These are phyloP conservation scores for Chrysogorgia sp. DNA, from an alignment of 92 coral and sea anemone species.

Conservation along the genomic window DNA sequence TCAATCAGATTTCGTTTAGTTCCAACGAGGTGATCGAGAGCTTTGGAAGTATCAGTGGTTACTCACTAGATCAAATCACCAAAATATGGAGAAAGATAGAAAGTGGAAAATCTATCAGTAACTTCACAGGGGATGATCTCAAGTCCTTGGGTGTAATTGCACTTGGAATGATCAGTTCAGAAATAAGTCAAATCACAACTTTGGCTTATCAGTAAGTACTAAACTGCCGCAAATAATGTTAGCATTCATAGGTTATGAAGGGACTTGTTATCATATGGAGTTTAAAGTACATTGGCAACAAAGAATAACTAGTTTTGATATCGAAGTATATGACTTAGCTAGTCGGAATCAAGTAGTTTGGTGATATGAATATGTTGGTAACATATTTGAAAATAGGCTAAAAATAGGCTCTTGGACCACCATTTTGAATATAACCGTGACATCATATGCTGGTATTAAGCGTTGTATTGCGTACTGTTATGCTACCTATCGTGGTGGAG, in stretches of 20 bases:
- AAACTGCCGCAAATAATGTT: background rate
- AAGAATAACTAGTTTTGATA: background rate
- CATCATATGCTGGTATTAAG: no score
- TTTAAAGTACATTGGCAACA: background rate
- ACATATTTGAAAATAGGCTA: no score
- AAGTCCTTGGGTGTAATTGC: constrained; percentile 69
- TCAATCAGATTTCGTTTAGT: constrained; percentile 56
- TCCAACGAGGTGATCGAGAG: constrained; percentile 76
- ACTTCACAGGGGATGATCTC: constrained; percentile 70
- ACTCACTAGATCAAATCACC: constrained; percentile 57
- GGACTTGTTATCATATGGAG: background rate
- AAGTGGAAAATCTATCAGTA: constrained; percentile 47
- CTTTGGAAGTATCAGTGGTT: constrained; percentile 65
- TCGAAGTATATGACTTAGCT: no score
- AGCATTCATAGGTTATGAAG: background rate
- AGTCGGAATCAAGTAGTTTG: no score
- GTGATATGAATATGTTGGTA: no score
- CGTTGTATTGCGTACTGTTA: no score
- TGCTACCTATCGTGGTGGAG: no score
- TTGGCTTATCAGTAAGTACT: constrained; percentile 63
- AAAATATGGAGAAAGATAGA: constrained; percentile 56
- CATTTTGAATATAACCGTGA: no score
- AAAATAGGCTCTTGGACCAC: no score
- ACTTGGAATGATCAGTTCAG: constrained; percentile 60
- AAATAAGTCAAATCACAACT: constrained; percentile 48